Conservation (phyloP, 2,113 vertebrate species). For the Gavialis gangeticus region DNA sequence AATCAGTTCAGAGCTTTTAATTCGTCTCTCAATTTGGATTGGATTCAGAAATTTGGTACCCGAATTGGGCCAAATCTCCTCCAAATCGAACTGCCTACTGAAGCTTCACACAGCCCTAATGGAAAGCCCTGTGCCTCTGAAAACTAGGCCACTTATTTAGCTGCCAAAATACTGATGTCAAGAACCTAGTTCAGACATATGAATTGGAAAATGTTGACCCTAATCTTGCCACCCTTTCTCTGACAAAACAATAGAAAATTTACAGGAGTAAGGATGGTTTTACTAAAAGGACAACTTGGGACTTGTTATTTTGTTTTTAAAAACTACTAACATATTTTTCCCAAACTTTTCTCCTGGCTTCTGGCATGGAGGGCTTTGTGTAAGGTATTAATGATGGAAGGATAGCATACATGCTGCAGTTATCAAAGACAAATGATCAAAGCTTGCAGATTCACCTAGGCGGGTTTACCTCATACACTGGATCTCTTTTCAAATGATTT, state of each 20-base stretch:
- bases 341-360: not conserved
- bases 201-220: not conserved
- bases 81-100: too few species aligned
- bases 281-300: not conserved
- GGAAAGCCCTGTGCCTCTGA: not conserved
- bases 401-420: constrained; percentile 45
- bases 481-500: constrained; percentile 54
- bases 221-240: not conserved
- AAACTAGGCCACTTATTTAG: not conserved
- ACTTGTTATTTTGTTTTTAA: not conserved
- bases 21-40: too few species aligned
- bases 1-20: too few species aligned
- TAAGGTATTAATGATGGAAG: constrained; percentile 20
- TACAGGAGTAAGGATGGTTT: not conserved
- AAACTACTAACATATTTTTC: not conserved
- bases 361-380: constrained; percentile 25
- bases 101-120: too few species aligned
- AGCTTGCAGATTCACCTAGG: constrained; percentile 43
- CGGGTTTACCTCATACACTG: constrained; percentile 54
- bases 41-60: too few species aligned
- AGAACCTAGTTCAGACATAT: not conserved
- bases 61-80: too few species aligned
- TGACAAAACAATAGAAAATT: not conserved
- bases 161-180: not conserved
- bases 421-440: constrained; percentile 61